Evolutionary conservation across 2,113 vertebrate species (phyloP), one percentile per base, ranked within the genome.

Genomic region (Camelus dromedarius): DNA sequence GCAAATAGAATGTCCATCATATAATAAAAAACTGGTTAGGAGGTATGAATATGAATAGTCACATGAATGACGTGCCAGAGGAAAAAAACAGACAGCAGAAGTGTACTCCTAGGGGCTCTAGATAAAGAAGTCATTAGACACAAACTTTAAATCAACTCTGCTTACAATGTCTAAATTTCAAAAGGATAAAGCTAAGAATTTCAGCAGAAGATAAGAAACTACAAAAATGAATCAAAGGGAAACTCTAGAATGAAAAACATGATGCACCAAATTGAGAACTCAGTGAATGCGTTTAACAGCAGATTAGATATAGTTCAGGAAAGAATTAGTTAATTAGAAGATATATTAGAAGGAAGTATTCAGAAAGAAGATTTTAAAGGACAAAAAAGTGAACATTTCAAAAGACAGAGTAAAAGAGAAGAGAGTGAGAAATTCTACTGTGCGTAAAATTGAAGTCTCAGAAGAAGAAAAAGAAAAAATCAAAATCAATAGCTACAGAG

Each of bases 271-370:
- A 96, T 93, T 81, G 86, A 96, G 56, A 91, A 72, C 4, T 85
- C 80, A 30, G n/a, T 15, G 9, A 28, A 56, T 95, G 15, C 12
- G 10, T 84, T 94, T 79, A 83, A 83, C 3, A 75, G 56, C 3
- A 86, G 46, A 85, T 88, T 88, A 48, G 22, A n/a, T 79, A 76
- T 0, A 89, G 30, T 7, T 67, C 5, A 93, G 93, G 62, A 94
- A 82, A 66, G n/a, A 95, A 83, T 54, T 67, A 38, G 26, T 85
- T 95, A 48, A 89, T 38, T 96, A 42, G 26, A 89, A 96, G 42
- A 73, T 62, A 67, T 15, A 64, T 79, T 67, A 75, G 20, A 93
- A 81, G 42, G 91, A 96, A 92, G 79, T 86, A 94, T 22, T 82
- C 24, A 80, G 32, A 91, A 96, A 85, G 32, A 46, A 73, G 12